phyloP scores from a whole-genome alignment of 2,113 vertebrate species.

The Silurus meridionalis region DNA sequence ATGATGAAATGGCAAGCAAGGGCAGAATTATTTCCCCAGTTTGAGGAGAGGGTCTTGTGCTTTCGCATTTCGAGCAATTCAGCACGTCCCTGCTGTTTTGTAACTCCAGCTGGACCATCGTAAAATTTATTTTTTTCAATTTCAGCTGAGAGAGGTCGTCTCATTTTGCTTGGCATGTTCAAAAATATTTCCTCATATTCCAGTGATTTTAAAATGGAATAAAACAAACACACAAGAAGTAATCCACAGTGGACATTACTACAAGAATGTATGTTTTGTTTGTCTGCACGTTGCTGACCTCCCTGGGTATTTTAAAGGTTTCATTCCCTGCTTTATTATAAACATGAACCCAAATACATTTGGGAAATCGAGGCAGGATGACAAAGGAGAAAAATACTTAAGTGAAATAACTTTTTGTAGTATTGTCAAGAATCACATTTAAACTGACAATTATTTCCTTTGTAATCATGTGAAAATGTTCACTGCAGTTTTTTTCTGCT shows the following conservation, averaged over 20 bases:
- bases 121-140: conserved; percentile 27
- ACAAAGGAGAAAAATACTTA: not conserved
- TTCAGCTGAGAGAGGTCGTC: conserved; percentile 10
- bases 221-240: not conserved
- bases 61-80: conserved; percentile 33
- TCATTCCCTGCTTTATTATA: not conserved
- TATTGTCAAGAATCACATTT: not conserved
- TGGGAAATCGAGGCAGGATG: not conserved
- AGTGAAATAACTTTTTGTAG: not conserved
- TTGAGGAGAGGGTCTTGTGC: conserved; percentile 27
- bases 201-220: conserved; percentile 15
- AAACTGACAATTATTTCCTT: too few species aligned
- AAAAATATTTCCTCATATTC: conserved; percentile 9
- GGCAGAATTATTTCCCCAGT: conserved; percentile 48
- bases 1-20: conserved; percentile 72
- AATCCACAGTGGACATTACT: conserved; percentile 6
- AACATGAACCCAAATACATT: not conserved
- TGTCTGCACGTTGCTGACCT: not conserved
- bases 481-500: not conserved
- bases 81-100: conserved; percentile 18
- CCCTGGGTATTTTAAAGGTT: not conserved
- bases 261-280: conserved; percentile 2
- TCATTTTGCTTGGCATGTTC: conserved; percentile 3
- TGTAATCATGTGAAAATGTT: not conserved
- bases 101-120: conserved; percentile 5